Base-by-base conservation (phyloP, 2,113 vertebrate species). In the Sceloporus undulatus region DNA sequence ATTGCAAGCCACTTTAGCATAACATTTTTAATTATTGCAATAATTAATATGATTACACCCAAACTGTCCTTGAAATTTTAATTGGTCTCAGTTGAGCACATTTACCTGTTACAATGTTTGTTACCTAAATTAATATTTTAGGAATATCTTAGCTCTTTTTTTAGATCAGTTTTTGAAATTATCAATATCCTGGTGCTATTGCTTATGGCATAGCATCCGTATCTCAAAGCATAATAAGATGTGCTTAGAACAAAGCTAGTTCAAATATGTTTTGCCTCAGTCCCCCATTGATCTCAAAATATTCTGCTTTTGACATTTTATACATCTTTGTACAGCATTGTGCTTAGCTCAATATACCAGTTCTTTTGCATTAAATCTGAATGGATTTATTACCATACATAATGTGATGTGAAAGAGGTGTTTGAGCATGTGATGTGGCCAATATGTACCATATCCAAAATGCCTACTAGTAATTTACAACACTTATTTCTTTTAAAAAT, bases 1-100 rank as follows among this genome's bases (percentile, higher is more conserved):
- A 95, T 95, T 95, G 94, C 89, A 95, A 93, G 90, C 91, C 94
- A 90, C 81, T 92, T 95, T 94, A 89, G 92, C 84, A 96, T 94
- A 96, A 89, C 68, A 85, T 88, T 93, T 95, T 96, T 92, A 96
- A 95, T 95, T 97, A 96, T 95, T 96, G 94, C 96, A 96, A 95
- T 96, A 94, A 97, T 96, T 96, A 95, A 56, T 0, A 0, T 94
- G 93, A 95, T 93, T 94, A 91, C 94, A 92, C 93, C 94, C 92
- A 89, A 95, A 85, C 91, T 95, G 92, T 96, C 94, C 94, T 94
- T 94, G 94, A 93, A 94, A 92, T 85, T 95, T 92, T 93, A 92
- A 82, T 91, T 92, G 93, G 92, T 88, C 90, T 94, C 91, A 95
- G 85, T 94, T 89, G 84, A 94, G 88, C 48, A 86, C 82, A 48